These are phyloP conservation scores for Pyrocephalus nanus DNA, from an alignment of 2,797 vertebrate species.

Conservation along the genomic window DNA sequence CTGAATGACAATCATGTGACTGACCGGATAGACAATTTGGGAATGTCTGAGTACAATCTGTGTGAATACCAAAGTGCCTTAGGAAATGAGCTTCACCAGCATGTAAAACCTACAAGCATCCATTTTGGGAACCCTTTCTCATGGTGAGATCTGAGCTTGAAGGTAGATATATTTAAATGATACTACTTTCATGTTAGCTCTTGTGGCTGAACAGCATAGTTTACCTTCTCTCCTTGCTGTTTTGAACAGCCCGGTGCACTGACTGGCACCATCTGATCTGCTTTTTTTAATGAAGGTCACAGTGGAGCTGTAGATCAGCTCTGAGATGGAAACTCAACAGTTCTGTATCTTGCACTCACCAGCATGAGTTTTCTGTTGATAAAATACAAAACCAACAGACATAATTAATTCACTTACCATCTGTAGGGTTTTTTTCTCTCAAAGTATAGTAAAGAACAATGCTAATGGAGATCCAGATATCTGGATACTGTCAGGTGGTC, in stretches of 20 bases:
- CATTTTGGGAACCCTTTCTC: neutral
- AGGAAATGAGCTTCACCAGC: neutral
- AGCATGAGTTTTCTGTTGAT: neutral
- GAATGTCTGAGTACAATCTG: neutral
- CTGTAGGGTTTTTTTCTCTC: neutral
- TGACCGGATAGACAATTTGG: neutral
- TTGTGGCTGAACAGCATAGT: neutral
- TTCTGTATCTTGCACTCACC: neutral
- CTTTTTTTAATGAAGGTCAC: neutral
- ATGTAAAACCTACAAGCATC: neutral
- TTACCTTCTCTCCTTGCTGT: neutral
- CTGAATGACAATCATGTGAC: neutral
- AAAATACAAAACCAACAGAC: neutral
- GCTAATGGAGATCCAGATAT: neutral
- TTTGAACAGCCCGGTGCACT: neutral
- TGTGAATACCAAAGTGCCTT: neutral
- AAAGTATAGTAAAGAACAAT: neutral
- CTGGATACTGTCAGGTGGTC: neutral
- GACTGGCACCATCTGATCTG: neutral
- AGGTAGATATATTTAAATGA: neutral
- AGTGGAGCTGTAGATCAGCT: neutral
- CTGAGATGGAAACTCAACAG: neutral
- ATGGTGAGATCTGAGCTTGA: neutral
- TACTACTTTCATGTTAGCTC: neutral
- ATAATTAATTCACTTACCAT: neutral